Conservation (phyloP, 1,140 invertebrate genomes). For the Macrobrachium rosenbergii region DNA sequence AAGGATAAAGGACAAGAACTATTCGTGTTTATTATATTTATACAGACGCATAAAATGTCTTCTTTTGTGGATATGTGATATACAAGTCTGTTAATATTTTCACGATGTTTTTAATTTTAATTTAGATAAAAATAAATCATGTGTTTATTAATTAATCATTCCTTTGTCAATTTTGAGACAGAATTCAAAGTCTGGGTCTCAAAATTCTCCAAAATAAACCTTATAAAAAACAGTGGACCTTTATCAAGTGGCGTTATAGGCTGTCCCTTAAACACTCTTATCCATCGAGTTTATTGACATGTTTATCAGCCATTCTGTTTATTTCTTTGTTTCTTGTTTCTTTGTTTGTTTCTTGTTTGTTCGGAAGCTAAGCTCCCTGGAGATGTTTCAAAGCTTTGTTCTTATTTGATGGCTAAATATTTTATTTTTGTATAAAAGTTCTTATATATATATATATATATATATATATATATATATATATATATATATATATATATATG, state of each 20-base stretch:
- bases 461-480: slow-evolving; percentile 19
- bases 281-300: neutral
- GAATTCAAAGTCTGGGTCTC: too few relatives aligned
- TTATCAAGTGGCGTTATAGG: too few relatives aligned
- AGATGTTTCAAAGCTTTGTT: too few relatives aligned
- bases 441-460: slow-evolving; percentile 13
- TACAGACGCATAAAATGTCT: too few relatives aligned
- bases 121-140: neutral
- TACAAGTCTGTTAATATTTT: too few relatives aligned
- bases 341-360: slow-evolving; percentile 1
- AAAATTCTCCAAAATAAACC: too few relatives aligned
- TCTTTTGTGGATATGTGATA: too few relatives aligned
- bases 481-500: slow-evolving; percentile 19
- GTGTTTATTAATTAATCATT: neutral
- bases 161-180: neutral
- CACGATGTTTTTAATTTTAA: too few relatives aligned
- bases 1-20: too few relatives aligned
- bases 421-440: neutral
- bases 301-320: neutral
- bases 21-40: too few relatives aligned
- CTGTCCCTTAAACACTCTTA: neutral
- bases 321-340: neutral
- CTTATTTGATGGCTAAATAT: too few relatives aligned
- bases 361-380: too few relatives aligned
- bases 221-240: neutral